Evolutionary conservation across 2,113 vertebrate species (phyloP), one percentile per base, ranked within the genome.

Genomic region (Nansenia antarctica): DNA sequence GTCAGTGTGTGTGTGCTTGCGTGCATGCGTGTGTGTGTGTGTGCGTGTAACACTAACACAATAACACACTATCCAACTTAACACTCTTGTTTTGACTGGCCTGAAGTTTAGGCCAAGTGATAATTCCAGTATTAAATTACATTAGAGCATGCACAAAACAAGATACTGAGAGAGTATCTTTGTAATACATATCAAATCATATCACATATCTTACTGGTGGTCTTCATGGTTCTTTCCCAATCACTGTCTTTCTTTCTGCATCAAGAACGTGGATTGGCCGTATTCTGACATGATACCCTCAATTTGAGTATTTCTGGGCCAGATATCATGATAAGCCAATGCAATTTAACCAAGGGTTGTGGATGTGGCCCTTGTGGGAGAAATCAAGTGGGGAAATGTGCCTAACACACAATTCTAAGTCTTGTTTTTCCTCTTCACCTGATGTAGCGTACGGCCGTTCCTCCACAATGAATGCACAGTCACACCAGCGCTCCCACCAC

Each of bases 381-480:
- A 63, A 47, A 58, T 65, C 31, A 53, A 47, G 20, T 22, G n/a
- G 32, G 83, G 81, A 84, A 76, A 20, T 67, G 18, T 55, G 85
- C 76, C 74, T 85, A 86, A 78, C 62, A 62, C 67, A 79, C 82
- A 83, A 80, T 74, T 76, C 76, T 69, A n/a, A 22, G 52, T 57
- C n/a, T 65, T 79, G 77, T 70, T 84, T 82, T 78, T 67, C 59
- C 22, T 62, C 31, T 63, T 53, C 55, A 81, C 80, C 82, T 83
- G 78, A 69, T n/a, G n/a, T n/a, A n/a, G n/a, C 67, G 70, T 54
- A 47, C 61, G 59, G 57, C 74, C 54, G 20, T 30, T 66, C 65
- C 65, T 58, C 70, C 69, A 70, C 71, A 88, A 92, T 89, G 72
- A 87, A 90, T 92, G 82, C 86, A 82, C 5, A 73, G 85, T 89